Conservation (phyloP, 2,888 invertebrate genomes). For the Leptura quadrifasciata region DNA sequence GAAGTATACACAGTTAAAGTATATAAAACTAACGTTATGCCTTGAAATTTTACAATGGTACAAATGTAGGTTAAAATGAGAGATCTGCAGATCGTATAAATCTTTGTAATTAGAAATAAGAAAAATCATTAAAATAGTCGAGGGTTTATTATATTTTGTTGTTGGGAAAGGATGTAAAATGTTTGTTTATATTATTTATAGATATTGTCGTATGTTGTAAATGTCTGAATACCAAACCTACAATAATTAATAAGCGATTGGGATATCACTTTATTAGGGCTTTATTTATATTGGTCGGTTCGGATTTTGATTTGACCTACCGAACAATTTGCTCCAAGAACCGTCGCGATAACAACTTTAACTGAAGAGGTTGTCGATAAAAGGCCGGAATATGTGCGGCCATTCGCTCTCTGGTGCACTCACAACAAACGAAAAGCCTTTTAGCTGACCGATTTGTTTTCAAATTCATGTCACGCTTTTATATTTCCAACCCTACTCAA, state of each 20-base stretch:
- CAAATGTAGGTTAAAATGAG: no score
- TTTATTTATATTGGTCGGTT: not conserved
- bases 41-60: no score
- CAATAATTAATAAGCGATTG: not conserved
- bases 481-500: slow-evolving; percentile 13
- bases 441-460: slow-evolving; percentile 13
- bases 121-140: no score
- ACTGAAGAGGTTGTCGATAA: slow-evolving; percentile 1
- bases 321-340: not conserved
- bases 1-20: no score
- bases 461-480: not conserved
- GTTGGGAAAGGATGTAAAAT: no score
- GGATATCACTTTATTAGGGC: not conserved
- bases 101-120: no score
- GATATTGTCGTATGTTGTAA: no score
- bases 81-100: no score
- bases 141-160: no score
- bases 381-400: not conserved
- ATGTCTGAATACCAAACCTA: no score
- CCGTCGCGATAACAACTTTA: not conserved
- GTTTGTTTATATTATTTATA: no score
- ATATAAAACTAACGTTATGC: no score
- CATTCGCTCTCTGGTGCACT: not conserved
- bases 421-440: slow-evolving; percentile 9
- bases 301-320: not conserved